Percentiles rank a stretch among this genome's conserved stretches.
phyloP scores from a whole-genome alignment of 2,888 invertebrate genomes.

The Cryptocephalus primarius region DNA sequence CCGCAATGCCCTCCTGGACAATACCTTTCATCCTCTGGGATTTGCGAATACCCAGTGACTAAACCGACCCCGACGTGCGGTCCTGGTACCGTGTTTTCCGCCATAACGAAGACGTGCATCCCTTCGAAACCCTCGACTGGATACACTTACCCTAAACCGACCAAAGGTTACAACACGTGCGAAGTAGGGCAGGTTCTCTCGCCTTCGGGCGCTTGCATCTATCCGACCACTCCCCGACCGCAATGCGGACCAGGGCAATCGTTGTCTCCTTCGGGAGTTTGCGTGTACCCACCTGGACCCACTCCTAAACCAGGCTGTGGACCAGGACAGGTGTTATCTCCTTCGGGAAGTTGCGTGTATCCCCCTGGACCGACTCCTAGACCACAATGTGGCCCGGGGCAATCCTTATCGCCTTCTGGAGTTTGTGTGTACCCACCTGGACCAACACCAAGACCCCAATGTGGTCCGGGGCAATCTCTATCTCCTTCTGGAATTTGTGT shows the following conservation, averaged over 20 bases:
- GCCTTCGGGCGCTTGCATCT: constrained; percentile 5
- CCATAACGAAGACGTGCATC: constrained; percentile 4
- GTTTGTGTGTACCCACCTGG: constrained; percentile 4
- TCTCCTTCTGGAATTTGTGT: constrained; percentile 9
- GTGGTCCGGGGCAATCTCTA: constrained; percentile 12
- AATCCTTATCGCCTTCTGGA: neutral
- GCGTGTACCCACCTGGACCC: constrained; percentile 2
- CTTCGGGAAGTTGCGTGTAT: constrained; percentile 4
- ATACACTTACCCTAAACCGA: constrained; percentile 8
- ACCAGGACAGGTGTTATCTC: constrained; percentile 4
- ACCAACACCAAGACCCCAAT: constrained; percentile 1
- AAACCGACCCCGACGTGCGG: constrained; percentile 20
- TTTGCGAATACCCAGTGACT: constrained; percentile 8
- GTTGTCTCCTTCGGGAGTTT: constrained; percentile 7
- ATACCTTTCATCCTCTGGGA: constrained; percentile 8
- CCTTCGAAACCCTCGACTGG: constrained; percentile 1
- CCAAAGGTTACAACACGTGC: constrained; percentile 6
- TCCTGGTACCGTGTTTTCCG: constrained; percentile 5
- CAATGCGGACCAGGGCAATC: constrained; percentile 11
- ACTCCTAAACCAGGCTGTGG: constrained; percentile 6
- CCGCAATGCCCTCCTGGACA: constrained; percentile 3
- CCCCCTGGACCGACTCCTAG: neutral
- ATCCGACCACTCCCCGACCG: constrained; percentile 3
- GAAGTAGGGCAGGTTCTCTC: constrained; percentile 4
- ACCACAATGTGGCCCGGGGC: constrained; percentile 4